phyloP scores from a whole-genome alignment of 2,888 invertebrate species.

The Schizaphis graminum region DNA sequence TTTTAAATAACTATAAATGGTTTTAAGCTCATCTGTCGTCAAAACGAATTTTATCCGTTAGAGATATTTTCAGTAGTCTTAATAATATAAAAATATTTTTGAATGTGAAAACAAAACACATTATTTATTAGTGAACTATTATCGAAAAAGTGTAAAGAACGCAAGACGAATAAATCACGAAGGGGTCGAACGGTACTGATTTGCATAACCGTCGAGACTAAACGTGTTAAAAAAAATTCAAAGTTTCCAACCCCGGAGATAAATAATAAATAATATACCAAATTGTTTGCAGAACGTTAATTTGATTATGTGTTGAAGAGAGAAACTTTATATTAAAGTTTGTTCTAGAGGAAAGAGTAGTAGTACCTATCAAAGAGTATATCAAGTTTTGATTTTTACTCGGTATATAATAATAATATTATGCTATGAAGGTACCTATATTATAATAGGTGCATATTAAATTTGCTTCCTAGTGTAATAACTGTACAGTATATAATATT shows the following conservation, averaged over 20 bases:
- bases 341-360: background rate
- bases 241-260: background rate
- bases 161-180: background rate
- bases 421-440: background rate
- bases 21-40: background rate
- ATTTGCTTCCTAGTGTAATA: background rate
- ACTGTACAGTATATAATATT: background rate
- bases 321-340: background rate
- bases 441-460: background rate
- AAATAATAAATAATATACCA: constrained; percentile 1
- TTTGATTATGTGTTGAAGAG: background rate
- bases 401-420: background rate
- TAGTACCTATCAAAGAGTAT: constrained; percentile 15
- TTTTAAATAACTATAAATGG: background rate
- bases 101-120: background rate
- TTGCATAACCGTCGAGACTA: background rate
- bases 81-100: background rate
- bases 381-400: background rate
- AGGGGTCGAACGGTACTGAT: background rate
- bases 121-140: background rate
- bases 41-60: background rate
- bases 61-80: background rate
- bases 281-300: constrained; percentile 6
- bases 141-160: background rate
- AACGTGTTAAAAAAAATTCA: background rate